Conservation (phyloP, 2,888 invertebrate species). For the Lepidochitona cinerea region DNA sequence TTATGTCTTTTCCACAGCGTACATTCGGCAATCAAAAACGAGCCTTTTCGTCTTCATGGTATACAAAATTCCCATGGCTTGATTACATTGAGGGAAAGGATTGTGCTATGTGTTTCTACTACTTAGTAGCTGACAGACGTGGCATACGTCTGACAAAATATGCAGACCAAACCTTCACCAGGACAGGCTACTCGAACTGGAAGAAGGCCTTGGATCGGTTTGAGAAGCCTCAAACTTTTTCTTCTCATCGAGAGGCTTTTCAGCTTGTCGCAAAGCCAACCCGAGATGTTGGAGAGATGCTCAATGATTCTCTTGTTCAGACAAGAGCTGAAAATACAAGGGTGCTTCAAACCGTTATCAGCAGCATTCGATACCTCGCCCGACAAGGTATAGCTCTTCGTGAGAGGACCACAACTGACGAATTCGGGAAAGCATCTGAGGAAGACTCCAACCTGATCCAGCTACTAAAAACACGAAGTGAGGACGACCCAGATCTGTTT, state of each 20-base stretch:
- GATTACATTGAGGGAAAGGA: conserved; percentile 18
- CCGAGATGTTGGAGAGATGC: conserved; percentile 9
- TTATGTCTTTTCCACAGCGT: not conserved
- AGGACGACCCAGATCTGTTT: conserved; percentile 20
- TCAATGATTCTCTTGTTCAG: conserved; percentile 11
- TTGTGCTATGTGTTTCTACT: conserved; percentile 8
- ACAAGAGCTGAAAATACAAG: conserved; percentile 27
- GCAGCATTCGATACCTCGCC: conserved; percentile 28
- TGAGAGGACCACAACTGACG: conserved; percentile 21
- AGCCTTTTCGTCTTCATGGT: conserved; percentile 12
- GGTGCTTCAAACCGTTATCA: conserved; percentile 22
- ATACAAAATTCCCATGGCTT: conserved; percentile 15
- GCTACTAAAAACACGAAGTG: conserved; percentile 24
- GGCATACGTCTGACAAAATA: conserved; percentile 20
- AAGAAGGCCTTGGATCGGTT: conserved; percentile 29
- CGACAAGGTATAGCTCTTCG: conserved; percentile 31
- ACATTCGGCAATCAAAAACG: conserved; percentile 9
- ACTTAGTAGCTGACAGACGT: not conserved
- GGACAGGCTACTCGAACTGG: conserved; percentile 32
- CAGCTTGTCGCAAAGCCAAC: not conserved
- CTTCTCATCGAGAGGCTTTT: conserved; percentile 29
- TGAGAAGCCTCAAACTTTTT: conserved; percentile 21
- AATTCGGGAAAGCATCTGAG: conserved; percentile 2
- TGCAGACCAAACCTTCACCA: conserved; percentile 23
- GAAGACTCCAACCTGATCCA: conserved; percentile 32